Base-by-base conservation (phyloP, 2,113 vertebrate species). In the Aix galericulata region DNA sequence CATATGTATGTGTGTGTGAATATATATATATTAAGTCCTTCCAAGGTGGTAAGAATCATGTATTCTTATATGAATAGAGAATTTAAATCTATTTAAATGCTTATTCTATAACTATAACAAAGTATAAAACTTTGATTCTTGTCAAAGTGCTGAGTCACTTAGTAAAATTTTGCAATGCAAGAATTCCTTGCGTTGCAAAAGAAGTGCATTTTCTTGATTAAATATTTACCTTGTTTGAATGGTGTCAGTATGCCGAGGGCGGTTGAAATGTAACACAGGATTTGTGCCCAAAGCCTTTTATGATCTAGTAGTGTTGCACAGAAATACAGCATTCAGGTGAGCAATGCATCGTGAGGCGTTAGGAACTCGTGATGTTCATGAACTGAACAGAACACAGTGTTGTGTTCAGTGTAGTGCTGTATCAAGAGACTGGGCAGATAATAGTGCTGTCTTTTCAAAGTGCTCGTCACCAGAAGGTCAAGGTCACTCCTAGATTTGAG, bases 221-320 rank as follows among this genome's bases (percentile, higher is more conserved):
- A 90, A 69, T 86, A 40, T 95, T 93, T 91, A 40, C 53, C 15
- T 69, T 72, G 42, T 88, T 68, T 86, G 72, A 86, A 25, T 66
- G 44, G 26, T 90, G 60, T 78, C 31, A 12, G 14, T 80, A 0
- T 86, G 38, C 29, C 75, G 56, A 66, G 79, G 44, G 64, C 68
- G 78, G 62, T 75, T 94, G 60, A 86, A 95, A 78, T 60, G 13
- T 64, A 3, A n/a, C 2, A 48, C 66, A 58, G 11, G 17, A 27
- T 69, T 42, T 90, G 48, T 90, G 52, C 32, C 46, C 80, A 5
- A 67, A 67, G 52, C 46, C 53, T 90, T 88, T 84, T 48, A 8
- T 75, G 10, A 38, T 81, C 38, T 48, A 5, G 3, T 32, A 48
- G 20, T 5, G 17, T 60, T 79, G 26, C 25, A 17, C 0, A 52